Base-by-base conservation (phyloP, 2,797 vertebrate genomes). In the Neoniphon sammara region DNA sequence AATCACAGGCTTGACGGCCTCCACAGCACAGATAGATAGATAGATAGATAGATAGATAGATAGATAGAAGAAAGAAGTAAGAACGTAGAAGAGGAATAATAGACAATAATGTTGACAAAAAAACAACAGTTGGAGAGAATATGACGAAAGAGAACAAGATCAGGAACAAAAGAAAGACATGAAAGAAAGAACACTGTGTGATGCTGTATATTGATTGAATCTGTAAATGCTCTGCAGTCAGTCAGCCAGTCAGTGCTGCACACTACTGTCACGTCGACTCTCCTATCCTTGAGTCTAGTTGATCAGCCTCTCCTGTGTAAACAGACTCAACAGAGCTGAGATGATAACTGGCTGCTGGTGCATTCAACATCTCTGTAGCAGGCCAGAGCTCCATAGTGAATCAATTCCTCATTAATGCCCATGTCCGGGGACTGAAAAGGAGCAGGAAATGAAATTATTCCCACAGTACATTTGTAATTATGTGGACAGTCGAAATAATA, bases 1-100 rank as follows among this genome's bases (percentile, higher is more conserved):
- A 87, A 85, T 72, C 68, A 63, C 25, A 25, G 59, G 61, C 73
- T 78, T 72, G 85, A 65, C 77, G 20, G 25, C 65, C 64, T 70
- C 67, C 57, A 55, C 47, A 4, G 57, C 58, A 49, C 20, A 30
- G 47, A 68, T 46, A 25, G 66, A 53, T 20, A 65, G 12, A 70
- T 3, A 18, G 15, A 71, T 5, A 7, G 42, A 72, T 14, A 12
- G 9, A 25, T 1, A 55, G 14, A 50, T 2, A 6, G 30, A 31
- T 6, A 21, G 10, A 53, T 2, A 77, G 30, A 52, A 14, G 20
- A 25, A 1, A n/a, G 10, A 14, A 12, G 11, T 42, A 14, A 9
- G 39, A 3, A 11, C 12, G 7, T 14, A 42, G 4, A 42, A 11
- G 8, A 3, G 7, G 52, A 54, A 18, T 15, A 23, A 14, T 14